Base-by-base conservation (phyloP, 2,797 vertebrate species). In the Ciconia nigra region DNA sequence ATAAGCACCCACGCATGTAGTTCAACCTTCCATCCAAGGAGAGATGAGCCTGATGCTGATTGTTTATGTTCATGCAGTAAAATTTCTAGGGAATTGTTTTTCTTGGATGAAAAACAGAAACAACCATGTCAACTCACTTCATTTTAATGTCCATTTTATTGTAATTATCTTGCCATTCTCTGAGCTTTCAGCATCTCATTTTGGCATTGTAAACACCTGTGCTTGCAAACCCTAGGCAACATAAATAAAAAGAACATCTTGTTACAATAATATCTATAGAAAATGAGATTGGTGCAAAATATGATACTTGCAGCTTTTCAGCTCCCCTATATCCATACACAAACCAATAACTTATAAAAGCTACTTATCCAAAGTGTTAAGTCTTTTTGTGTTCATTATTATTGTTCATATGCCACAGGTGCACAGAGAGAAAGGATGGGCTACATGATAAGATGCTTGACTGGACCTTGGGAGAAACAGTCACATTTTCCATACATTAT, bases 141-240 rank as follows among this genome's bases (percentile, higher is more conserved):
- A 85, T 85, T 74, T 83, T 89, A 87, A 89, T 25, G 52, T 67
- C 82, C 82, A 54, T 94, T 95, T 93, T 87, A 90, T 92, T 84
- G 86, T 59, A 51, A 96, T 95, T 89, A 73, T 87, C 78, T 77
- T 80, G 41, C 22, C 31, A 63, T 80, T 93, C n/a, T 77, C 67
- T 89, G 39, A 91, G 91, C 62, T 92, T 92, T 91, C 91, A 83
- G 78, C 76, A 62, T 92, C 66, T 82, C 66, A 37, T 59, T 95
- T 90, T 73, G 58, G 62, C 59, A 62, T 47, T 84, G 76, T 28
- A 77, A 93, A 79, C 62, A 92, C 81, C 81, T 84, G 46, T 10
- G 31, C 47, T 49, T 79, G 83, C 61, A 87, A 94, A 94, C 71
- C 39, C 28, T 33, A 87, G 55, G 46, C 70, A 87, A 84, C 74